Evolutionary conservation across 2,888 invertebrate genomes (phyloP), one percentile per base, ranked within the genome.

Genomic region (Drosophila conformis): DNA sequence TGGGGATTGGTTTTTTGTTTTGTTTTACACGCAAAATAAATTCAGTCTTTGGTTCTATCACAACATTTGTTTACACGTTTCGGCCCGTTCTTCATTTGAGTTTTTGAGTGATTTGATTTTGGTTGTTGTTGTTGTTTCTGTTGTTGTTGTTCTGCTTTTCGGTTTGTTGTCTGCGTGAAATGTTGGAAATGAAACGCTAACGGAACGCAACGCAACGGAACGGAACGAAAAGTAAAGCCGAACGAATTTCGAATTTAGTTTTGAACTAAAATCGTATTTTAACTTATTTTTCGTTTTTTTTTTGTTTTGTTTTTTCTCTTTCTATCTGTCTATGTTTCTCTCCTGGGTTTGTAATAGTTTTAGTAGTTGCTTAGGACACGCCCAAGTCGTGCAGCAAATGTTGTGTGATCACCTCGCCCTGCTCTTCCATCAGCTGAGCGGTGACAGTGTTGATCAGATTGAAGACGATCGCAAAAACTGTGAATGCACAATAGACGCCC

Each of bases 401-500:
- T 90, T 92, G 92, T 88, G 91, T 92, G 57, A 93, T 90, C 85
- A 91, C 92, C 91, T 92, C 93, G 77, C 93, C 92, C 85, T 93
- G 91, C 80, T 93, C 93, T 87, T 93, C 93, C 80, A 93, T 91
- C 79, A 91, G 86, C 84, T 93, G 93, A 66, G 92, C 93, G 60
- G 92, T 91, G 65, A 93, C 91, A 73, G 95, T 96, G 92, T 97
- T 97, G 69, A 92, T 87, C 59, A 92, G 80, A 94, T 99, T 99
- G 95, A 98, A 99, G 71, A 98, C 96, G 73, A 99, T 95, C 62
- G 98, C 98, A 94, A 98, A 98, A 67, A 98, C 95, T 56, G 97
- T 98, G 94, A 98, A 98, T 4, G 98, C 97, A 1, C 97, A 96
- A 94, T 98, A 99, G 27, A 98, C 97, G 21, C 98, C 98, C 21